phyloP scores from a whole-genome alignment of 2,888 invertebrate genomes.

The Mesorhabditis spiculigera region DNA sequence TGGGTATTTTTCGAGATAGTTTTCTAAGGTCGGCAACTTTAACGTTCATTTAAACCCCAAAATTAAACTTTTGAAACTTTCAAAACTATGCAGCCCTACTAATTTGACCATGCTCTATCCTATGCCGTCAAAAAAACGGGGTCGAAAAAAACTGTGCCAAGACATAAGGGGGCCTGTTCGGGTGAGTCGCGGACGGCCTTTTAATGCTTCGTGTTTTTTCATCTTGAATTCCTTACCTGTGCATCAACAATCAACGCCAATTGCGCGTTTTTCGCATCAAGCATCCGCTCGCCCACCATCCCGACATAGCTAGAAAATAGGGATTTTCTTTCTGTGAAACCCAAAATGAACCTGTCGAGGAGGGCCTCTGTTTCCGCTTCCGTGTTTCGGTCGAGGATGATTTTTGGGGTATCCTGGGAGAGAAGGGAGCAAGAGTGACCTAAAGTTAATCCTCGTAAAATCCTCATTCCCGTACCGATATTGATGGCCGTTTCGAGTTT shows the following conservation, averaged over 20 bases:
- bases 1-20: too few relatives aligned
- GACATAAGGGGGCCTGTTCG: too few relatives aligned
- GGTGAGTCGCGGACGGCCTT: too few relatives aligned
- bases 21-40: too few relatives aligned
- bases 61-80: too few relatives aligned
- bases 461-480: constrained; percentile 61
- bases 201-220: not conserved
- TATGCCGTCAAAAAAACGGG: too few relatives aligned
- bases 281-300: not conserved
- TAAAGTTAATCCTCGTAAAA: constrained; percentile 25
- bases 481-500: constrained; percentile 99
- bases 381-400: constrained; percentile 81
- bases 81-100: too few relatives aligned
- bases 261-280: constrained; percentile 56
- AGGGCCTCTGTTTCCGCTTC: constrained; percentile 69
- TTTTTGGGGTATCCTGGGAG: constrained; percentile 77
- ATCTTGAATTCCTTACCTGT: constrained; percentile 7
- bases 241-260: constrained; percentile 85
- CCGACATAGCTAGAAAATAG: not conserved
- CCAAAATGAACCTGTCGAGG: not conserved
- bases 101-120: too few relatives aligned
- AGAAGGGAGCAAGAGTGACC: constrained; percentile 85
- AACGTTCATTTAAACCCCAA: too few relatives aligned
- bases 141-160: too few relatives aligned
- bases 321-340: not conserved